Percentiles rank a stretch among this genome's conserved stretches.
Evolutionary conservation across 2,888 invertebrate species (phyloP).

Genomic region (Sarcophaga variegata): DNA sequence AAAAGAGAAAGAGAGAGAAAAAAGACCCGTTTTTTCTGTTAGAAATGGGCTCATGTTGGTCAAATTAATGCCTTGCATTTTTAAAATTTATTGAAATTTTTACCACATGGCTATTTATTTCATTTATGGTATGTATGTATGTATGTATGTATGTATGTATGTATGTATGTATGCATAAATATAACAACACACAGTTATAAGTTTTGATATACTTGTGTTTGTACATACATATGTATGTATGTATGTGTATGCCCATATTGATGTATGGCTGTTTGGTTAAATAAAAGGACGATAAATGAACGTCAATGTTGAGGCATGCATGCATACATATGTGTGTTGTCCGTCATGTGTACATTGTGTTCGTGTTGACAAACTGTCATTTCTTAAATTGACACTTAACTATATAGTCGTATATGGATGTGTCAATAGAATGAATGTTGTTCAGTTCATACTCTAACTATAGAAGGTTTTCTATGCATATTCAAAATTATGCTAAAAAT

Average conservation of each 20-base stretch:
- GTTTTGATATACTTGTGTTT: constrained; percentile 31
- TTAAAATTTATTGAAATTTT: constrained; percentile 68
- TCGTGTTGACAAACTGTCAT: constrained; percentile 64
- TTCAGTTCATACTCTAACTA: constrained; percentile 6
- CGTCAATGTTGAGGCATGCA: not conserved
- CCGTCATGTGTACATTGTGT: constrained; percentile 45
- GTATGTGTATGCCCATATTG: constrained; percentile 6
- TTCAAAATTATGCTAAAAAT: too few relatives aligned
- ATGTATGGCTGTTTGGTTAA: constrained; percentile 22
- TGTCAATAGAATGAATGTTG: constrained; percentile 63
- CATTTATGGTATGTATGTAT: constrained; percentile 39
- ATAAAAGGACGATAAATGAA: not conserved
- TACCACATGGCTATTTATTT: constrained; percentile 68
- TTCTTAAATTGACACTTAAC: constrained; percentile 67
- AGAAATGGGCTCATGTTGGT: constrained; percentile 63
- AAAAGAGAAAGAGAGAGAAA: not conserved
- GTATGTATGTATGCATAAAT: not conserved
- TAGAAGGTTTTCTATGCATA: constrained; percentile 1
- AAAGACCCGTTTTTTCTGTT: not conserved
- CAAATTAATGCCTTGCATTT: constrained; percentile 66
- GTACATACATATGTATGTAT: not conserved
- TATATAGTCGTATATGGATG: constrained; percentile 23
- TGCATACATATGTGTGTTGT: not conserved
- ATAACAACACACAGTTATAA: constrained; percentile 10
- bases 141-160: not conserved